Evolutionary conservation across 2,888 invertebrate species (phyloP), one percentile per base, ranked within the genome.

Genomic region (Archaeoteleia sp.): DNA sequence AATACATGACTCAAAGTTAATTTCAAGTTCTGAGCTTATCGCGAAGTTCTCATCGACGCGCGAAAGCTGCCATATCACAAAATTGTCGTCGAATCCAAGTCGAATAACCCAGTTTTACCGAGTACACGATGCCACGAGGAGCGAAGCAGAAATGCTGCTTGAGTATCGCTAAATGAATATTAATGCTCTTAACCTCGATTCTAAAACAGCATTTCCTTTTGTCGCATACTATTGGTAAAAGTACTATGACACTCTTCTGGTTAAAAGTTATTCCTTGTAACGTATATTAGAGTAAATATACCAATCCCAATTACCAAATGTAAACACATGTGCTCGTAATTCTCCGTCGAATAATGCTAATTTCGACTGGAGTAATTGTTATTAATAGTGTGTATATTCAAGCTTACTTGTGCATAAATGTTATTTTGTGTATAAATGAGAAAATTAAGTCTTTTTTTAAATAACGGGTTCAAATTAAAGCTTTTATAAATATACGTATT

Each of bases 141-240:
- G 42, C 30, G 48, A 37, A 42, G 43, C 25, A 45, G 46, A 51
- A 49, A 57, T 32, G 34, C 43, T 27, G 39, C 40, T 45, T 13
- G 43, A 42, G 71, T 72, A 71, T 74, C 65, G 54, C 67, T 74
- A 77, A 78, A 80, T 80, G 78, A 81, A 81, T 80, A 80, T 80
- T 80, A 80, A 80, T 80, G 79, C 70, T 70, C 72, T 69, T 63
- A 70, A 66, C 71, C 66, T 40, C 49, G 63, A 66, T 39, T 55
- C 45, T 34, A 70, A 55, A 70, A 65, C 46, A 45, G 40, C 57
- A 27, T 42, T 27, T 37, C 34, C 45, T 17, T 5, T 46, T 29
- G 35, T 14, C 39, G 8, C 30, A 32, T 54, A 15, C 32, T 55
- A 57, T 32, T 45, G 46, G 54, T 17, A 17, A 37, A 37, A 8